A percentile compares a stretch with the other conserved stretches of the same genome.
These are phyloP conservation scores for Lepidurus couesii DNA, from an alignment of 1,140 invertebrate genomes.

Conservation along the genomic window DNA sequence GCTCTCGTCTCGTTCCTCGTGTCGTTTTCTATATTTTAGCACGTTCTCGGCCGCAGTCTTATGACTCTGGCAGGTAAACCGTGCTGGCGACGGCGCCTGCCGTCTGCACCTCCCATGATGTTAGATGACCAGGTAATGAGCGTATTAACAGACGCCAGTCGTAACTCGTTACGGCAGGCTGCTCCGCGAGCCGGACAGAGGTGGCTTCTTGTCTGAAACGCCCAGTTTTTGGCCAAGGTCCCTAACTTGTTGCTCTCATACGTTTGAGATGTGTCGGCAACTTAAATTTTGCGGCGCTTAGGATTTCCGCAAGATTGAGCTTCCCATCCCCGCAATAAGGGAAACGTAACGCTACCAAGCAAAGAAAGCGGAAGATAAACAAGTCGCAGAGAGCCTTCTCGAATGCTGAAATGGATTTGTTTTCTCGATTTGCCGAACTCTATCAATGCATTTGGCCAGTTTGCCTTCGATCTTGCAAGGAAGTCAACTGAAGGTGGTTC, in stretches of 20 bases:
- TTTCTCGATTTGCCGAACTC: neutral
- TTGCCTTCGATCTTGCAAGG: neutral
- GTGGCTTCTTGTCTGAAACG: neutral
- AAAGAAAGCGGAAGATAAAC: no score
- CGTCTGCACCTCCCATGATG: neutral
- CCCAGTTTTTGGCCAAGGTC: neutral
- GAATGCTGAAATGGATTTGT: no score
- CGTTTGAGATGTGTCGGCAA: no score
- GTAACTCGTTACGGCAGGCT: neutral
- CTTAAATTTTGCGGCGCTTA: no score
- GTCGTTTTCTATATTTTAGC: neutral
- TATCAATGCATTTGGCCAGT: neutral
- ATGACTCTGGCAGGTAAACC: neutral
- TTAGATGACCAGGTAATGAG: constrained; percentile 1
- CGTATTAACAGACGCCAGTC: neutral
- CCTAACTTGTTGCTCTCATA: no score
- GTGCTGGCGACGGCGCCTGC: neutral
- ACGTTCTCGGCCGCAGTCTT: neutral
- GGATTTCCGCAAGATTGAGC: no score
- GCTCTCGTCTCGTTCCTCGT: neutral
- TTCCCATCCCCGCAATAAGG: no score
- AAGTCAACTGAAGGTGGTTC: neutral
- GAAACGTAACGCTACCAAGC: no score
- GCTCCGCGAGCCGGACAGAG: neutral
- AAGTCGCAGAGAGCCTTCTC: no score